Conservation (phyloP, 2,113 vertebrate species). For the Hippocampus abdominalis region DNA sequence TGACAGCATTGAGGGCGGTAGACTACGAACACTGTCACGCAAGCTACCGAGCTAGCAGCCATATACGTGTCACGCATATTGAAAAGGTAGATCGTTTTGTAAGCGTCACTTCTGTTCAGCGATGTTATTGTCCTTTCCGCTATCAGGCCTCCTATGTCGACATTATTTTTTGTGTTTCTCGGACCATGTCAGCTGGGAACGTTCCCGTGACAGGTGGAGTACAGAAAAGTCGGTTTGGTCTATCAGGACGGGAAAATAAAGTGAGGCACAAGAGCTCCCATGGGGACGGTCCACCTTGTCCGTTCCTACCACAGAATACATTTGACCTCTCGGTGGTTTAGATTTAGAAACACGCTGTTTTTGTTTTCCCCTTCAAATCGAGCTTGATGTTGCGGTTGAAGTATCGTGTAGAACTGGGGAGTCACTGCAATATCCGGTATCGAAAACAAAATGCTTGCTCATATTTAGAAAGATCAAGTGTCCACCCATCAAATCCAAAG, state of each 20-base stretch:
- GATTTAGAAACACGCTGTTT: conserved; percentile 41
- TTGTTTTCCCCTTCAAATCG: conserved; percentile 4
- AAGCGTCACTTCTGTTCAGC: background rate
- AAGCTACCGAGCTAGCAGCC: too few species aligned
- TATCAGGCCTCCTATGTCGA: conserved; percentile 12
- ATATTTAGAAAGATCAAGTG: conserved; percentile 3
- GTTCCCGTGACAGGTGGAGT: conserved; percentile 52
- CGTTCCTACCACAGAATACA: conserved; percentile 45
- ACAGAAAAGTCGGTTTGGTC: conserved; percentile 36
- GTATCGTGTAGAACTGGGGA: background rate
- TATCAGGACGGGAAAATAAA: conserved; percentile 46
- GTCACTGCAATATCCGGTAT: conserved; percentile 3
- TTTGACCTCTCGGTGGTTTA: conserved; percentile 40
- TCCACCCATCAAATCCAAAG: background rate
- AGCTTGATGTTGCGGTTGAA: background rate
- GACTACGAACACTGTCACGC: too few species aligned
- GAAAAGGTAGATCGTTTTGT: background rate
- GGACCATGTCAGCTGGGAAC: conserved; percentile 43
- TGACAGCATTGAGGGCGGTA: too few species aligned
- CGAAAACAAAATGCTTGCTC: conserved; percentile 11
- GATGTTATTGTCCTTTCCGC: background rate
- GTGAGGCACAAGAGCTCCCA: conserved; percentile 28
- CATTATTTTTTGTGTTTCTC: conserved; percentile 8
- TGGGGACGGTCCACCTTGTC: conserved; percentile 33
- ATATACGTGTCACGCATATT: too few species aligned